These are phyloP conservation scores for Holothuria scabra DNA, from an alignment of 53 echinoderm and acorn worm genomes.

Conservation along the genomic window DNA sequence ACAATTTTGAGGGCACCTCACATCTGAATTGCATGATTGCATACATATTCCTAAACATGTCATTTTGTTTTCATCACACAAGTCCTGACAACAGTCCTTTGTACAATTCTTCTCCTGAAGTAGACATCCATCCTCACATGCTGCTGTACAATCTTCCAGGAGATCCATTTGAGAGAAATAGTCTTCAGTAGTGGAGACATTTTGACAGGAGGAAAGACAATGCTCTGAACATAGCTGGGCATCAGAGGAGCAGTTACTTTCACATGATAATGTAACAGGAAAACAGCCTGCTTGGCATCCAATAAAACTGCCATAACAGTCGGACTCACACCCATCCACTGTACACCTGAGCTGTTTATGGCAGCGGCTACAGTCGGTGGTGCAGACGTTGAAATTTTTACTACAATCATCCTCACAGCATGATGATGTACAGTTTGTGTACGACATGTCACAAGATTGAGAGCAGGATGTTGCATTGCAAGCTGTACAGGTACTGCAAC, in stretches of 20 bases:
- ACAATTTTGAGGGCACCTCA: not conserved
- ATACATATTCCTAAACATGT: constrained; percentile 4
- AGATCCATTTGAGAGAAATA: not conserved
- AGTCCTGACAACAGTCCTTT: not conserved
- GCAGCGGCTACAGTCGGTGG: not conserved
- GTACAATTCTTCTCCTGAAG: not conserved
- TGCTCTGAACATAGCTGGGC: constrained; percentile 42
- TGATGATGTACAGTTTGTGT: constrained; percentile 49
- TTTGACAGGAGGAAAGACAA: constrained; percentile 11
- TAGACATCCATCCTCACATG: not conserved
- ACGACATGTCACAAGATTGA: not conserved
- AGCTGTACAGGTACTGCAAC: not conserved
- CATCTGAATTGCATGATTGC: not conserved
- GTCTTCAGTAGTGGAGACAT: not conserved
- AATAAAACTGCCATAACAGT: constrained; percentile 4
- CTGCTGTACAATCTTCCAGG: not conserved
- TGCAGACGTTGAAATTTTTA: not conserved
- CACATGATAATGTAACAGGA: constrained; percentile 44
- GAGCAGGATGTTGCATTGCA: constrained; percentile 19
- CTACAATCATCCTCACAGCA: constrained; percentile 57
- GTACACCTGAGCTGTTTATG: constrained; percentile 6
- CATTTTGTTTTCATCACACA: not conserved
- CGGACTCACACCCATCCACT: not conserved
- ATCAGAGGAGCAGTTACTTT: constrained; percentile 44
- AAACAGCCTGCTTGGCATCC: constrained; percentile 54